Conservation (phyloP, 2,113 vertebrate genomes). For the Neomonachus schauinslandi region DNA sequence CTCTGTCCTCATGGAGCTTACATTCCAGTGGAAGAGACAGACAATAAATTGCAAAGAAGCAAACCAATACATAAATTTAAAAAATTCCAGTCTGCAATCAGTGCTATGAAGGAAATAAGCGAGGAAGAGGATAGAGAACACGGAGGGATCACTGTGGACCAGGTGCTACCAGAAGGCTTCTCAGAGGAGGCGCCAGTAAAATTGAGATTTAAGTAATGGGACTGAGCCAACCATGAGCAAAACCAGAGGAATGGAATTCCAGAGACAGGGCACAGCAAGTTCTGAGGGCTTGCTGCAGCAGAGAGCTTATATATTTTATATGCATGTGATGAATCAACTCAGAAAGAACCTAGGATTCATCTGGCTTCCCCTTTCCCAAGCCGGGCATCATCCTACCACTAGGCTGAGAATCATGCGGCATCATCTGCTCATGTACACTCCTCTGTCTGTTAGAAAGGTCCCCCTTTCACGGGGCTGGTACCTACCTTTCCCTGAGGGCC, state of each 20-base stretch:
- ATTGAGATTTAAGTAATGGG: neutral
- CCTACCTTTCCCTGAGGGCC: neutral
- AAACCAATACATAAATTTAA: neutral
- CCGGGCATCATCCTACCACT: neutral
- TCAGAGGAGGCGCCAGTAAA: neutral
- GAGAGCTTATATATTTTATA: neutral
- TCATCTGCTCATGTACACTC: neutral
- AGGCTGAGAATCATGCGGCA: neutral
- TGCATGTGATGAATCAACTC: neutral
- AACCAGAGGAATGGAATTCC: neutral
- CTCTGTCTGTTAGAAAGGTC: neutral
- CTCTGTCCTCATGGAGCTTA: neutral
- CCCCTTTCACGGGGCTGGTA: neutral
- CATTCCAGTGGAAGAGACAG: neutral
- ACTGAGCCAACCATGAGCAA: neutral
- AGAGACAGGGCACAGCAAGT: neutral
- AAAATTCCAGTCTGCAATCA: neutral
- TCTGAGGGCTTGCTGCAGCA: neutral
- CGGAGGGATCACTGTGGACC: fast-evolving
- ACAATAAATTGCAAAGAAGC: neutral
- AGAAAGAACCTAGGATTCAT: neutral
- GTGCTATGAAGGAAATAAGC: neutral
- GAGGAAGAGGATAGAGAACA: neutral
- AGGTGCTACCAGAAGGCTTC: neutral
- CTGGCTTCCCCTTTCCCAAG: neutral